Percentiles rank a stretch among this genome's conserved stretches.
These are phyloP conservation scores for Rhagonycha lutea DNA, from an alignment of 2,888 invertebrate species.

Conservation along the genomic window DNA sequence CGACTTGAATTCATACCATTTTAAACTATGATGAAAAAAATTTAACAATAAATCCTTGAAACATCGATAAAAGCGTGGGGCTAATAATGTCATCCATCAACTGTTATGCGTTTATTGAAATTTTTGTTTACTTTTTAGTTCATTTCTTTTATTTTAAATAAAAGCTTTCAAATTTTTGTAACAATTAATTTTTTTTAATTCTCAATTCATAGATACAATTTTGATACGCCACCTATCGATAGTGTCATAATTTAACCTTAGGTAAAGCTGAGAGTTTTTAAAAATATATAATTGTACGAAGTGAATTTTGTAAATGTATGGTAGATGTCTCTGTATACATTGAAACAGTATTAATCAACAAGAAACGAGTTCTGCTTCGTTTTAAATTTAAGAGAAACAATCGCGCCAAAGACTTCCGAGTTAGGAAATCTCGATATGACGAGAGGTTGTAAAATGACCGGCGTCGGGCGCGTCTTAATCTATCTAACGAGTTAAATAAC, in stretches of 20 bases:
- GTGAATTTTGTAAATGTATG: not conserved
- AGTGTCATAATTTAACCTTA: not conserved
- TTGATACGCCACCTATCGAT: not conserved
- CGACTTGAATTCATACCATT: no score
- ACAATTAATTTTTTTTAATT: no score
- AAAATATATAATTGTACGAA: no score
- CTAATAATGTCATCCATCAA: no score
- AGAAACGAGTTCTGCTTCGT: slow-evolving; percentile 14
- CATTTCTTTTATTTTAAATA: no score
- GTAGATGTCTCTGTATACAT: not conserved
- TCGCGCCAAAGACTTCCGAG: slow-evolving; percentile 37
- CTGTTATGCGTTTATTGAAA: no score
- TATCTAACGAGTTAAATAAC: not conserved
- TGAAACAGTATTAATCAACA: not conserved
- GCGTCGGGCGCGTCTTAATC: slow-evolving; percentile 20
- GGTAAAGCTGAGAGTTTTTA: not conserved
- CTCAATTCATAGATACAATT: no score
- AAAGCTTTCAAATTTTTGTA: no score
- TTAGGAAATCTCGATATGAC: slow-evolving; percentile 39
- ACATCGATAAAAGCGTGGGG: no score
- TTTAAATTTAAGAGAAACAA: slow-evolving; percentile 22
- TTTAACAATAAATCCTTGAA: no score
- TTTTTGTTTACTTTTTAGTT: no score
- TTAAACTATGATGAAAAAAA: no score
- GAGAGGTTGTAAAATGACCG: slow-evolving; percentile 34